Percentiles rank a stretch among this genome's conserved stretches.
Evolutionary conservation across 2,113 vertebrate genomes (phyloP).

Genomic region (Prunella fulvescens): DNA sequence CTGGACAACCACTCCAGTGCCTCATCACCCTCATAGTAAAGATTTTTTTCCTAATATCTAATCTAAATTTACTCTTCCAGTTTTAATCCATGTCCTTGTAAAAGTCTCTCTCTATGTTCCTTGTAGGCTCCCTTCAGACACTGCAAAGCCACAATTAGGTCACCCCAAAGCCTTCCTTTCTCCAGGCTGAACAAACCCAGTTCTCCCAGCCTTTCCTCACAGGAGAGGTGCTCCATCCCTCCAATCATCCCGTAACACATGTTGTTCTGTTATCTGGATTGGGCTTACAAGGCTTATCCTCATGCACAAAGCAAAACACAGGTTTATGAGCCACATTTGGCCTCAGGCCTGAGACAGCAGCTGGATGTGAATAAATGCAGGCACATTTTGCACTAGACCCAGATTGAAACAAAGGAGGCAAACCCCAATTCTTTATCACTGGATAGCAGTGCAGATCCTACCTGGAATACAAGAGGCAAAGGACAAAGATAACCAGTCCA

Average conservation of each 20-base stretch:
- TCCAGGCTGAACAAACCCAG: neutral
- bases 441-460: conserved; percentile 44
- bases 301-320: neutral
- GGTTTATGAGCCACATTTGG: neutral
- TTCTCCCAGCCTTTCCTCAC: neutral
- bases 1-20: neutral
- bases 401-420: neutral
- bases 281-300: neutral
- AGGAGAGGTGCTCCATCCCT: neutral
- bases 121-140: neutral
- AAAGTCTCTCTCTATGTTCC: neutral
- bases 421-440: neutral
- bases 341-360: neutral
- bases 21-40: neutral
- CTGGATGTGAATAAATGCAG: neutral
- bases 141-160: neutral
- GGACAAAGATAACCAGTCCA: conserved; percentile 82
- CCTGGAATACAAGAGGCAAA: conserved; percentile 94
- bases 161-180: neutral
- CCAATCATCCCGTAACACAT: neutral
- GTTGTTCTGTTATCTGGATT: neutral
- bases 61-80: neutral
- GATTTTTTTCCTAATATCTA: neutral
- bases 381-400: neutral
- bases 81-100: neutral